phyloP scores from a whole-genome alignment of 2,797 vertebrate genomes.

The Cheirogaleus major region DNA sequence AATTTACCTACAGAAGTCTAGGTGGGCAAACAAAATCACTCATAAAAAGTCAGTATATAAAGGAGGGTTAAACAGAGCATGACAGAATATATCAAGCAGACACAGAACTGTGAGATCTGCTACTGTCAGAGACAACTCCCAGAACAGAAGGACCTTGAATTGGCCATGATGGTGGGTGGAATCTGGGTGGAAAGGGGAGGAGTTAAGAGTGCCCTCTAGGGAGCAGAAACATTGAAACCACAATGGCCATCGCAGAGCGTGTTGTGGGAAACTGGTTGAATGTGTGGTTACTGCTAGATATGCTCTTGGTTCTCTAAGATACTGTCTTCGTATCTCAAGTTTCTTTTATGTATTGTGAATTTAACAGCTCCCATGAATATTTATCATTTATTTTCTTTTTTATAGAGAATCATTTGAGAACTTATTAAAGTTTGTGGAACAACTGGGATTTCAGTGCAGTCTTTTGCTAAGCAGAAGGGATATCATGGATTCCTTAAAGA shows the following conservation, averaged over 20 bases:
- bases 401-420: conserved; percentile 72
- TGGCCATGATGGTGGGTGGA: background rate
- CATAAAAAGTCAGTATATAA: background rate
- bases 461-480: conserved; percentile 75
- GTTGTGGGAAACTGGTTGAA: too few relatives aligned
- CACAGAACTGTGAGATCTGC: background rate
- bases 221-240: background rate
- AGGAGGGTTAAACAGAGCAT: background rate
- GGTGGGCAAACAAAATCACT: background rate
- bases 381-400: conserved; percentile 28
- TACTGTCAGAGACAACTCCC: background rate
- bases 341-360: background rate
- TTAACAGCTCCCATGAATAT: background rate
- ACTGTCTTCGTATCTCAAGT: background rate
- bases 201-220: too few relatives aligned
- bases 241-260: background rate
- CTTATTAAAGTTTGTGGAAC: conserved; percentile 77
- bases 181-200: background rate
- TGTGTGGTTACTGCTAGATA: background rate
- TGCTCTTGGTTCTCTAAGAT: background rate
- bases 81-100: background rate
- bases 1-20: background rate
- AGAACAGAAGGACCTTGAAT: background rate
- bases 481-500: conserved; percentile 78
- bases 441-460: conserved; percentile 83